These are phyloP conservation scores for Popillia japonica DNA, from an alignment of 1,140 invertebrate genomes.

Conservation along the genomic window DNA sequence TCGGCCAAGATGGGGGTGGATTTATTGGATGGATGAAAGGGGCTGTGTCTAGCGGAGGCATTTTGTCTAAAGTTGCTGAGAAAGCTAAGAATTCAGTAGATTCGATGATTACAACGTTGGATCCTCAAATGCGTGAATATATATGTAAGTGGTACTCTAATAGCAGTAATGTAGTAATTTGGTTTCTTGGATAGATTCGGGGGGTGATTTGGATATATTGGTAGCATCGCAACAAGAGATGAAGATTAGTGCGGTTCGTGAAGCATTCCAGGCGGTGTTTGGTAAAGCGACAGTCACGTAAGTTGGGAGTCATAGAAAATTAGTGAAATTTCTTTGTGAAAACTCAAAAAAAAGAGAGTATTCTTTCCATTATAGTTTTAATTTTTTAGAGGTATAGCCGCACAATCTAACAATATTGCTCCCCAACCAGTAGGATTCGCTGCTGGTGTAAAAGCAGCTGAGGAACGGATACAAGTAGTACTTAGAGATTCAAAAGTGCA, in stretches of 20 bases:
- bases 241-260: slow-evolving; percentile 79
- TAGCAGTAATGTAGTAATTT: background rate
- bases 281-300: slow-evolving; percentile 80
- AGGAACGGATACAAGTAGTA: slow-evolving; percentile 70
- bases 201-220: slow-evolving; percentile 78
- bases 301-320: background rate
- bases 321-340: no score
- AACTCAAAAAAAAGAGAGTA: no score
- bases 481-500: slow-evolving; percentile 66
- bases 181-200: slow-evolving; percentile 68
- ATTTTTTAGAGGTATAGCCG: slow-evolving; percentile 66
- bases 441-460: slow-evolving; percentile 74
- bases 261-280: slow-evolving; percentile 84
- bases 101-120: slow-evolving; percentile 86
- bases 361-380: no score
- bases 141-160: slow-evolving; percentile 68
- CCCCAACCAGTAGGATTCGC: slow-evolving; percentile 81
- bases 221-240: slow-evolving; percentile 82
- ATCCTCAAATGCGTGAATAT: slow-evolving; percentile 90
- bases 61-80: slow-evolving; percentile 71
- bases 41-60: slow-evolving; percentile 63
- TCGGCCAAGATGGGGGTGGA: slow-evolving; percentile 61
- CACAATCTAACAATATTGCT: slow-evolving; percentile 67
- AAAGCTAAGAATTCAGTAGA: slow-evolving; percentile 86
- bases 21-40: slow-evolving; percentile 68